Evolutionary conservation across 2,888 invertebrate species (phyloP).

Genomic region (Trichopria drosophilae): DNA sequence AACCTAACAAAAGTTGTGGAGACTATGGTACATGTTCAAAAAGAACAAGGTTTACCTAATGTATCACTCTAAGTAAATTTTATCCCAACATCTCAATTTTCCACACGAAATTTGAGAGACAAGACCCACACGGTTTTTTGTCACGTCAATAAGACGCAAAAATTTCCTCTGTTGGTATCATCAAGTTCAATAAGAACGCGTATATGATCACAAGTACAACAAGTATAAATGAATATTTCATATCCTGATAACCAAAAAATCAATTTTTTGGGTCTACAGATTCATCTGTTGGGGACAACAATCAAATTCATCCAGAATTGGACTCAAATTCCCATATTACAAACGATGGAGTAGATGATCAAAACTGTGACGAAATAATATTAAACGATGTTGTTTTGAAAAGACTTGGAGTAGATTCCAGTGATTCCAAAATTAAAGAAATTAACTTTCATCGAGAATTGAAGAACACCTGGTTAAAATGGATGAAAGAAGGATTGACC

Average conservation of each 20-base stretch:
- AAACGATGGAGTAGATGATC: background rate
- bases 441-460: slow-evolving; percentile 23
- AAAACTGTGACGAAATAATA: background rate
- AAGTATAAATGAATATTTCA: no score
- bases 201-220: slow-evolving; percentile 10
- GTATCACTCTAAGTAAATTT: no score
- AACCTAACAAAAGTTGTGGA: no score
- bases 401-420: slow-evolving; percentile 19
- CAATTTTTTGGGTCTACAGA: background rate
- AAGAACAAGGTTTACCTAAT: no score
- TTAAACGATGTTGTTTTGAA: slow-evolving; percentile 7
- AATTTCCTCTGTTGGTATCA: slow-evolving; percentile 4
- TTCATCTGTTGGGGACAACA: background rate
- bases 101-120: no score
- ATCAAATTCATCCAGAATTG: background rate
- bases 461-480: slow-evolving; percentile 18
- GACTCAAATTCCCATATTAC: background rate
- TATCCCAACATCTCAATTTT: slow-evolving; percentile 7
- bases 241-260: background rate
- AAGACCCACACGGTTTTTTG: slow-evolving; percentile 16
- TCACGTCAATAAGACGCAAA: slow-evolving; percentile 3
- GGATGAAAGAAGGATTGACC: slow-evolving; percentile 19
- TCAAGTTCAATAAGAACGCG: slow-evolving; percentile 11
- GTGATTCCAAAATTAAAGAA: slow-evolving; percentile 17
- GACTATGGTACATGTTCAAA: no score